Evolutionary conservation across 2,888 invertebrate genomes (phyloP), one percentile per base, ranked within the genome.

Genomic region (Gibbula magus): DNA sequence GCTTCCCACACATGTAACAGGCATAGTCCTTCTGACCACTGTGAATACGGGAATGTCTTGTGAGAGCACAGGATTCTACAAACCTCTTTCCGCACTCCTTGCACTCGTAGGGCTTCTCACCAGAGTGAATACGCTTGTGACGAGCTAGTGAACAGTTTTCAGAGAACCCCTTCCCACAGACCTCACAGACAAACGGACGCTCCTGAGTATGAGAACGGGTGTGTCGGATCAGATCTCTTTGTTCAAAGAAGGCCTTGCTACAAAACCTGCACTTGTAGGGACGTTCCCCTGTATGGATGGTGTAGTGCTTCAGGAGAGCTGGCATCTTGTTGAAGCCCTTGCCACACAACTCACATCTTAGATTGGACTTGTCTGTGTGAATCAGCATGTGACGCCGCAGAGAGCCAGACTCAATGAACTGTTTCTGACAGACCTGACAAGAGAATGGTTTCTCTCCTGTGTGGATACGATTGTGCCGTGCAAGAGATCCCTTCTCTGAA

Each of bases 1-100:
- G 22, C 32, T 75, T 79, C 8, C 75, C 79, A n/a, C 79, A 79
- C 5, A 52, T n/a, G n/a, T 75, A 25, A 13, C 79, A 79, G 20
- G 18, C 29, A 25, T 52, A 79, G 39, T 39, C 29, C 22, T 75
- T 66, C 66, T 75, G 32, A 5, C 51, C 66, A 20, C 52, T 74
- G 56, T 79, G 78, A 10, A 32, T 79, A 5, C 73, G 29, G 20
- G 74, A n/a, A 22, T 79, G 78, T 2, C 22, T 18, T 2, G 35
- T 53, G 7, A 79, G 39, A 13, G 29, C 39, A n/a, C 73, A 52
- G 1, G 70, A 52, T n/a, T 39, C 51, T 0, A 45, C 56, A 79
- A 51, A 75, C 22, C 22, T n/a, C 45, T 79, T 79, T 1, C 53
- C 29, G 29, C 78, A 79, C 20, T 54, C 22, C 5, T 18, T 20